These are phyloP conservation scores for Ispidina picta DNA, from an alignment of 2,797 vertebrate species.

Conservation along the genomic window DNA sequence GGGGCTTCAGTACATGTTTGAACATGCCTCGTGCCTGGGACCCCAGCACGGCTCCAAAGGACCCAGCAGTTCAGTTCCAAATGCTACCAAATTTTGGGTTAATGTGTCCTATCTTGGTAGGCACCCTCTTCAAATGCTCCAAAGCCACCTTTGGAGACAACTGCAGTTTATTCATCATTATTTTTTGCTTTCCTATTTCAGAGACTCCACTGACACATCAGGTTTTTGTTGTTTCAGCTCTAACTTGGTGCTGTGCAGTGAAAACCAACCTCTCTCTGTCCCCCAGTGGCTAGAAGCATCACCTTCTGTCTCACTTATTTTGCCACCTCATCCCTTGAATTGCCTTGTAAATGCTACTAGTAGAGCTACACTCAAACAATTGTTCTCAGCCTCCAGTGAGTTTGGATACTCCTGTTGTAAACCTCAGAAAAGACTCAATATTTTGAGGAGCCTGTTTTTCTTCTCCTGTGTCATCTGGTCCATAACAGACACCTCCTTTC, in stretches of 20 bases:
- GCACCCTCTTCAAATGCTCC: background rate
- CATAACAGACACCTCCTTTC: background rate
- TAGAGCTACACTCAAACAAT: background rate
- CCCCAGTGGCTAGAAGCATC: background rate
- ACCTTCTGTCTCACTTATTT: background rate
- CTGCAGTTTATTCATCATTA: background rate
- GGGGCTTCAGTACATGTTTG: background rate
- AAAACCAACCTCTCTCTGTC: background rate
- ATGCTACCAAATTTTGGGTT: background rate
- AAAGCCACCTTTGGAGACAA: background rate
- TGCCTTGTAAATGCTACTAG: background rate
- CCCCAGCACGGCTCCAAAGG: background rate
- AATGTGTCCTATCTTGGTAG: background rate
- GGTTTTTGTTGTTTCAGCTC: background rate
- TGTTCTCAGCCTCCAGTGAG: background rate
- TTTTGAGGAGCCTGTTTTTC: background rate
- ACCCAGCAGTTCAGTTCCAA: background rate
- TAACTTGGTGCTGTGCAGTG: background rate
- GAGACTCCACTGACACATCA: background rate
- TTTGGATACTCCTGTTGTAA: background rate
- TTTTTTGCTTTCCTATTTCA: background rate
- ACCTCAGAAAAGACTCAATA: background rate
- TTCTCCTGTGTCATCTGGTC: background rate
- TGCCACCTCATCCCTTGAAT: background rate
- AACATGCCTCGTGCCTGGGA: background rate